Percentiles rank a stretch among this genome's conserved stretches.
These are phyloP conservation scores for Eulithis prunata DNA, from an alignment of 2,888 invertebrate species.

Conservation along the genomic window DNA sequence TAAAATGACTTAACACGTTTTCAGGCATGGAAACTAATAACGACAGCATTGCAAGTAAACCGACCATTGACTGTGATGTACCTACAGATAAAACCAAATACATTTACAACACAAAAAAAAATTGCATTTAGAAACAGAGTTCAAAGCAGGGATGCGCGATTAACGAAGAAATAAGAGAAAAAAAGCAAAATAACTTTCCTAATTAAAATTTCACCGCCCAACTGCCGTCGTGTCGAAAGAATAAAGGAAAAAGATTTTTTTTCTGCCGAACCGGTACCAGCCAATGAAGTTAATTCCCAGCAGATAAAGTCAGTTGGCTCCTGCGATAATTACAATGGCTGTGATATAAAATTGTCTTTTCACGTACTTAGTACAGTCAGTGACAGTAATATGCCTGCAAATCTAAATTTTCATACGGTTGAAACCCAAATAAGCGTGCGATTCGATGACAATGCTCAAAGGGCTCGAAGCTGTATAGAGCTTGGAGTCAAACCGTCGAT, in stretches of 20 bases:
- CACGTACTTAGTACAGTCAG: neutral
- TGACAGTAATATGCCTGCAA: too few species aligned
- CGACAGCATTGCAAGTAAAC: too few species aligned
- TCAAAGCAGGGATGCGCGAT: conserved; percentile 24
- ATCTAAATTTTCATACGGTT: too few species aligned
- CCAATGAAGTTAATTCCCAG: conserved; percentile 55
- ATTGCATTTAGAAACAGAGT: conserved; percentile 18
- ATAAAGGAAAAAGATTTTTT: conserved; percentile 49
- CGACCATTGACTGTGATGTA: too few species aligned
- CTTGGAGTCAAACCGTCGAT: too few species aligned
- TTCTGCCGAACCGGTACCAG: conserved; percentile 41
- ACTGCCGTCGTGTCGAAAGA: conserved; percentile 55
- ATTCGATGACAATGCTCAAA: too few species aligned
- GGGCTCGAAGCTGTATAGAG: too few species aligned
- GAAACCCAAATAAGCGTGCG: too few species aligned
- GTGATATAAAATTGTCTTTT: conserved; percentile 4
- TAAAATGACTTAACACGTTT: too few species aligned
- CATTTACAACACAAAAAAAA: too few species aligned
- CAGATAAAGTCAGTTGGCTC: conserved; percentile 41
- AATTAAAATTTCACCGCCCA: conserved; percentile 69
- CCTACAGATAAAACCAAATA: too few species aligned
- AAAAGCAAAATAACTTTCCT: conserved; percentile 65
- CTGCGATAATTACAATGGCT: conserved; percentile 15
- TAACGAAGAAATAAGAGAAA: conserved; percentile 47
- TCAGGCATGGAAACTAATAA: too few species aligned